These are phyloP conservation scores for Biston betularia DNA, from an alignment of 2,888 invertebrate species.

Conservation along the genomic window DNA sequence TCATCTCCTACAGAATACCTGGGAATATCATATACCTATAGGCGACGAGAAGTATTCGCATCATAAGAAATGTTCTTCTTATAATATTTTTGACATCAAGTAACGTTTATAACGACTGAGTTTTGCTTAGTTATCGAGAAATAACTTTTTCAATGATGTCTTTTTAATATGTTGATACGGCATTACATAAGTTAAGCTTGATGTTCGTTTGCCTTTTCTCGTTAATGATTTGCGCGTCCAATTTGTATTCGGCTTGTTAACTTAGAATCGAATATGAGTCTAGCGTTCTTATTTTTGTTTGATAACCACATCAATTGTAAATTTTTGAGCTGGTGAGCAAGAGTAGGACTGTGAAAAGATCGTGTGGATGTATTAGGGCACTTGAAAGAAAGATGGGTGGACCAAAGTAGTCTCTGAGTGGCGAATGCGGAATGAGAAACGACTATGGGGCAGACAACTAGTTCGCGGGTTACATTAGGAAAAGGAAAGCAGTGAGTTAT, in stretches of 20 bases:
- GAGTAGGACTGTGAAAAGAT: too few relatives aligned
- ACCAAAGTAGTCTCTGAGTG: too few relatives aligned
- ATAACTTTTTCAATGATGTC: constrained; percentile 20
- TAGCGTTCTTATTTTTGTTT: background rate
- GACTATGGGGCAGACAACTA: too few relatives aligned
- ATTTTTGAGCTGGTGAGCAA: background rate
- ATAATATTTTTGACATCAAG: constrained; percentile 7
- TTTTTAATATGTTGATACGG: constrained; percentile 7
- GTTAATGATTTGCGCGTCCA: constrained; percentile 54
- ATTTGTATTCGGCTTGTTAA: constrained; percentile 45
- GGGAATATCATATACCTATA: constrained; percentile 13
- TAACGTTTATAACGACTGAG: constrained; percentile 14
- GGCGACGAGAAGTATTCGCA: background rate
- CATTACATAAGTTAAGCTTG: constrained; percentile 2
- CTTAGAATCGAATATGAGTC: background rate
- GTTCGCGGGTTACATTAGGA: too few relatives aligned
- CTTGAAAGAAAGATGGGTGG: too few relatives aligned
- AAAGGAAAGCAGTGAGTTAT: too few relatives aligned
- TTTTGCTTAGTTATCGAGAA: constrained; percentile 11
- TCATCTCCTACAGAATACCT: constrained; percentile 28
- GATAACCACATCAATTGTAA: background rate
- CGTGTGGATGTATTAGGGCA: too few relatives aligned
- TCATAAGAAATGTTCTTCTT: background rate
- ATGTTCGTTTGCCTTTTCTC: constrained; percentile 47
- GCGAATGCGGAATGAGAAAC: too few relatives aligned